phyloP scores from a whole-genome alignment of 2,888 invertebrate species.

The Trachelus iudaicus region DNA sequence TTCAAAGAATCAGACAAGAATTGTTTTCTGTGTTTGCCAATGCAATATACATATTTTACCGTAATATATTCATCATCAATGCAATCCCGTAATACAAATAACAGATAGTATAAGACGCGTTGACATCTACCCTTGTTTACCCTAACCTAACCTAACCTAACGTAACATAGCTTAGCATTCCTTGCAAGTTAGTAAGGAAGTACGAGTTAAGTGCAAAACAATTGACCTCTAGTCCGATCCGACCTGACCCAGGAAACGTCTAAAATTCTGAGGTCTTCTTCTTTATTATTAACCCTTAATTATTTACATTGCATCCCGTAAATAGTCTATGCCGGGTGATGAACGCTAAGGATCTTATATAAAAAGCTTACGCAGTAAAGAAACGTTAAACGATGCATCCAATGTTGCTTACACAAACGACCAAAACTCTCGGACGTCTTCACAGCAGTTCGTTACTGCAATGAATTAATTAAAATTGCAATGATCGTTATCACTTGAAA shows the following conservation, averaged over 20 bases:
- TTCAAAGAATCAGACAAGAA: neutral
- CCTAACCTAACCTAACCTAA: neutral
- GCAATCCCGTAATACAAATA: neutral
- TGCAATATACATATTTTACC: neutral
- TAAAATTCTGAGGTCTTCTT: conserved; percentile 28
- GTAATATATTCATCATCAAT: neutral
- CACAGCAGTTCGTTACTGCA: neutral
- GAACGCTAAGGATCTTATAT: conserved; percentile 39
- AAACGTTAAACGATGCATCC: conserved; percentile 26
- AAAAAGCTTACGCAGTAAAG: conserved; percentile 39
- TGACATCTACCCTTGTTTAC: neutral
- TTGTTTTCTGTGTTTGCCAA: neutral
- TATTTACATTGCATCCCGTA: conserved; percentile 55
- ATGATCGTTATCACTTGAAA: neutral
- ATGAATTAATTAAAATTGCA: neutral
- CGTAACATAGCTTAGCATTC: neutral
- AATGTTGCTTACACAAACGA: conserved; percentile 8
- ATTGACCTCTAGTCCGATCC: neutral
- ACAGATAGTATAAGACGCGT: neutral
- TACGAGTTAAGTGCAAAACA: neutral
- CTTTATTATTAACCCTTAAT: conserved; percentile 53
- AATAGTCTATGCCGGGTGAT: conserved; percentile 36
- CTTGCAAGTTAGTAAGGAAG: neutral
- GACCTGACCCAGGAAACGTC: conserved; percentile 22
- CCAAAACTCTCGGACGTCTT: neutral